A percentile compares a stretch with the other conserved stretches of the same genome.
These are phyloP conservation scores for Byasa hedistus DNA, from an alignment of 2,888 invertebrate genomes.

Conservation along the genomic window DNA sequence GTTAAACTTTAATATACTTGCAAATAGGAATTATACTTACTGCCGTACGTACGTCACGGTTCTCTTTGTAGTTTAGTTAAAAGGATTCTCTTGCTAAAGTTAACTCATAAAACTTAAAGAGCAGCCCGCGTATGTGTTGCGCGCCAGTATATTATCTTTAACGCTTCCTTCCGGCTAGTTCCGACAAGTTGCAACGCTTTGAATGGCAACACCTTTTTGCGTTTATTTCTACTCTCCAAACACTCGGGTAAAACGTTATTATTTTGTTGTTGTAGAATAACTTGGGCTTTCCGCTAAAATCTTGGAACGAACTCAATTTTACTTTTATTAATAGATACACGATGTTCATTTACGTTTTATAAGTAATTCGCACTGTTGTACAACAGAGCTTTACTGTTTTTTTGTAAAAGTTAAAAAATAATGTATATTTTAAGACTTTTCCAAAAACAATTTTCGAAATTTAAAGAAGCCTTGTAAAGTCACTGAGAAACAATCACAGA, in stretches of 20 bases:
- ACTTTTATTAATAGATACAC: too few species aligned
- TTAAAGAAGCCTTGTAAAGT: too few species aligned
- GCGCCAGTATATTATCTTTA: conserved; percentile 22
- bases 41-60: background rate
- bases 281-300: too few species aligned
- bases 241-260: background rate
- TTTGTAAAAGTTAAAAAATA: too few species aligned
- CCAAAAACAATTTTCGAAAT: too few species aligned
- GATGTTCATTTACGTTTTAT: too few species aligned
- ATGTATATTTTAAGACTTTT: too few species aligned
- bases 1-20: background rate
- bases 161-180: conserved; percentile 6
- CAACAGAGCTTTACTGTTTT: too few species aligned
- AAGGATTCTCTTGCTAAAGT: conserved; percentile 24
- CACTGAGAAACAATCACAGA: too few species aligned
- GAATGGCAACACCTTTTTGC: conserved; percentile 14
- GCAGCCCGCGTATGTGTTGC: conserved; percentile 15
- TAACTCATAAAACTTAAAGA: conserved; percentile 24
- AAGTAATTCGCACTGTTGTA: too few species aligned
- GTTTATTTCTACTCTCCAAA: conserved; percentile 5
- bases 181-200: conserved; percentile 2
- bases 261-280: too few species aligned
- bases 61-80: conserved; percentile 9
- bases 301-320: too few species aligned
- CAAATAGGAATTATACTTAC: background rate